phyloP scores from a whole-genome alignment of 2,888 invertebrate genomes.

The Lottia gigantea region DNA sequence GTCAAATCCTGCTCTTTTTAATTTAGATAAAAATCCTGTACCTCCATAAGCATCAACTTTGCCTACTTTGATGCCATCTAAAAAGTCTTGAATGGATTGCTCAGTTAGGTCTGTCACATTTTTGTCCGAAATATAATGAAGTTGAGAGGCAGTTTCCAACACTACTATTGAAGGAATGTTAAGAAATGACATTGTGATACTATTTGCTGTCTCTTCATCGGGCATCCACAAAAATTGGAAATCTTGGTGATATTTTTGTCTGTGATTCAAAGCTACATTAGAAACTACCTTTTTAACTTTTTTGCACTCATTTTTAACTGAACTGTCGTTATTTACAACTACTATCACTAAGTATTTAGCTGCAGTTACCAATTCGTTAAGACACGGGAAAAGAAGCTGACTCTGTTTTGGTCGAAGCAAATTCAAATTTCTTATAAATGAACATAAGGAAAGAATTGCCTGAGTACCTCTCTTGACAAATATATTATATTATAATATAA shows the following conservation, averaged over 20 bases:
- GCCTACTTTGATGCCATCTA: slow-evolving; percentile 82
- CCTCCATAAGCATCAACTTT: slow-evolving; percentile 86
- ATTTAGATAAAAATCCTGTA: slow-evolving; percentile 79
- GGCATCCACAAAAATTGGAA: slow-evolving; percentile 98
- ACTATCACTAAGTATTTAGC: slow-evolving; percentile 89
- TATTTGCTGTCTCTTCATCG: slow-evolving; percentile 88
- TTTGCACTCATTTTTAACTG: slow-evolving; percentile 37
- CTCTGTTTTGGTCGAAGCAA: too few species aligned
- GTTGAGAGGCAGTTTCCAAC: slow-evolving; percentile 90
- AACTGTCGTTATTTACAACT: slow-evolving; percentile 69
- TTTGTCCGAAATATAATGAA: slow-evolving; percentile 91
- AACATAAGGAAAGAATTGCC: too few species aligned
- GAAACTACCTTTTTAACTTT: slow-evolving; percentile 85
- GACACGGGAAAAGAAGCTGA: too few species aligned
- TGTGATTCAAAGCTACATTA: slow-evolving; percentile 79
- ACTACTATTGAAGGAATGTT: slow-evolving; percentile 88
- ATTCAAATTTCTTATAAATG: too few species aligned
- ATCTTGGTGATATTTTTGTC: slow-evolving; percentile 81
- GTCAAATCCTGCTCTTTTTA: slow-evolving; percentile 87
- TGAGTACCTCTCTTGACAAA: too few species aligned
- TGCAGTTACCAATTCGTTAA: slow-evolving; percentile 82
- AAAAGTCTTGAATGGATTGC: slow-evolving; percentile 80
- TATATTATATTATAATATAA: too few species aligned
- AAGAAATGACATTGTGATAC: slow-evolving; percentile 86
- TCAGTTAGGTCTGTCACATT: slow-evolving; percentile 79